These are phyloP conservation scores for Nipponia nippon DNA, from an alignment of 2,113 vertebrate species.

Conservation along the genomic window DNA sequence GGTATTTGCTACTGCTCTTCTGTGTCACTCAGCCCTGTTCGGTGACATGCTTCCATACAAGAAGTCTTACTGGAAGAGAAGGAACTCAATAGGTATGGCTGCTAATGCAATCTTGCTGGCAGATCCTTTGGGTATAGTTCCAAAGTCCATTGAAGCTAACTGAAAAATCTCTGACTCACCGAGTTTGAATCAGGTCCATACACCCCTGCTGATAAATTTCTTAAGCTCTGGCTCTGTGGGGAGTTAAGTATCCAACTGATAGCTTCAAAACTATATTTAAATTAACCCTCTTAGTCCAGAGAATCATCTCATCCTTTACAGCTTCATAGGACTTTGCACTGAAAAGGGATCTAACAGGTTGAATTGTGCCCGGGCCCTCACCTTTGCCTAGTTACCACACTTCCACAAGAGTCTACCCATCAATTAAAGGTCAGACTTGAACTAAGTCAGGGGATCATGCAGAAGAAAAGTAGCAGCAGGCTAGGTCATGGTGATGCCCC, in stretches of 20 bases:
- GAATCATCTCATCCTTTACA: not conserved
- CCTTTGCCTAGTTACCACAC: not conserved
- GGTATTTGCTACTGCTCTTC: not conserved
- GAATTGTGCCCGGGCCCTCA: not conserved
- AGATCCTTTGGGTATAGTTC: not conserved
- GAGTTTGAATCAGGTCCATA: not conserved
- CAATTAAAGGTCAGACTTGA: not conserved
- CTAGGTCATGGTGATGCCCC: not conserved
- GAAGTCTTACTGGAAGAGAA: not conserved
- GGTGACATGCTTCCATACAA: fast-evolving
- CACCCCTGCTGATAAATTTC: not conserved
- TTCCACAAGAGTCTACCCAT: not conserved
- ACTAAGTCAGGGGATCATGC: not conserved
- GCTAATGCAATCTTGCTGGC: not conserved
- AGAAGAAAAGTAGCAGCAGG: not conserved
- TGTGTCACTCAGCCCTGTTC: not conserved
- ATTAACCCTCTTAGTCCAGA: not conserved
- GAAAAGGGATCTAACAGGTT: not conserved
- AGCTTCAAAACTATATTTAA: not conserved
- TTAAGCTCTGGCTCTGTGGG: not conserved
- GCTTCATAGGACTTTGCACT: not conserved
- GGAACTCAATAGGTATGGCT: not conserved
- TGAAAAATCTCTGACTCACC: not conserved
- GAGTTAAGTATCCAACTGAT: not conserved
- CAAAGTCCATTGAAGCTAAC: not conserved